Evolutionary conservation across 2,888 invertebrate genomes (phyloP).

Genomic region (Mimas tiliae): DNA sequence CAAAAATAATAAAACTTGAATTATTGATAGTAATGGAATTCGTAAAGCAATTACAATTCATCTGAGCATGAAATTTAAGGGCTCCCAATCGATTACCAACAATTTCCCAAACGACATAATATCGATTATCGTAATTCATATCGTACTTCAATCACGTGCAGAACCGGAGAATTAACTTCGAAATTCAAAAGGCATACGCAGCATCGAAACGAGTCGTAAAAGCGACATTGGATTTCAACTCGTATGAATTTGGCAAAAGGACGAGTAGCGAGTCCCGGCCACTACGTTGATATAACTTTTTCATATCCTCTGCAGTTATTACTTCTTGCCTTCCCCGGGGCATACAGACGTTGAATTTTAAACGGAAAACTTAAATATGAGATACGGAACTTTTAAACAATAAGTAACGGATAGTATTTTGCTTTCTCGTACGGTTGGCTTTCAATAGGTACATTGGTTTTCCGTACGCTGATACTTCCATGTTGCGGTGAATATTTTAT

Average conservation of each 20-base stretch:
- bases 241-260: slow-evolving; percentile 21
- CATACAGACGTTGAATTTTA: slow-evolving; percentile 49
- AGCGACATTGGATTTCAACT: slow-evolving; percentile 19
- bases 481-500: slow-evolving; percentile 9
- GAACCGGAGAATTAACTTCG: slow-evolving; percentile 3
- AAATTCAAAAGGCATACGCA: slow-evolving; percentile 19
- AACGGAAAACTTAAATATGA: slow-evolving; percentile 53
- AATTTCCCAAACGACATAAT: not conserved
- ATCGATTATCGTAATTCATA: not conserved
- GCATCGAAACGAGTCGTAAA: slow-evolving; percentile 21
- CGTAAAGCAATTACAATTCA: not conserved
- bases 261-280: slow-evolving; percentile 20
- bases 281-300: slow-evolving; percentile 41
- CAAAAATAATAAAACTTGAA: too few relatives aligned
- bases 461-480: slow-evolving; percentile 24
- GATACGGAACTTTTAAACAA: slow-evolving; percentile 49
- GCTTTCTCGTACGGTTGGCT: slow-evolving; percentile 34
- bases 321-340: slow-evolving; percentile 33
- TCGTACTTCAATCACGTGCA: slow-evolving; percentile 2
- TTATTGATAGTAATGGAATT: too few relatives aligned
- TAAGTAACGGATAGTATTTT: slow-evolving; percentile 49
- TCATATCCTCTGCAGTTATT: slow-evolving; percentile 40
- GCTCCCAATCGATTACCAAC: not conserved
- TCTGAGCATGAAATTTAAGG: not conserved
- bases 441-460: slow-evolving; percentile 31